Evolutionary conservation across 2,797 vertebrate species (phyloP).

Genomic region (Somateria mollissima): DNA sequence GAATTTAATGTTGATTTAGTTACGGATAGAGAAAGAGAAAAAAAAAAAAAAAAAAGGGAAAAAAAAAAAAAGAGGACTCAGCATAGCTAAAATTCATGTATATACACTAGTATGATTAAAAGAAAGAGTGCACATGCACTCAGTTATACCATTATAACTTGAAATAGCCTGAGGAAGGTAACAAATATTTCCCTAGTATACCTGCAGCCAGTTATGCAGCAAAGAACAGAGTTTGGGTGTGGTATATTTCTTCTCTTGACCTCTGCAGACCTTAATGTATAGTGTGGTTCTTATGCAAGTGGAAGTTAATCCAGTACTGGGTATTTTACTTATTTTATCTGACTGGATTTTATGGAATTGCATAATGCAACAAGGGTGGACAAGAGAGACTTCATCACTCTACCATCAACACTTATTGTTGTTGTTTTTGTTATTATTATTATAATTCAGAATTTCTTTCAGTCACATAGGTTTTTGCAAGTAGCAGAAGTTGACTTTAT

Average conservation of each 20-base stretch:
- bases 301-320: not conserved
- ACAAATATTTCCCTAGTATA: not conserved
- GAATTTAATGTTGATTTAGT: not conserved
- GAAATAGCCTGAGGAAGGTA: not conserved
- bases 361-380: not conserved
- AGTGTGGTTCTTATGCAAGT: not conserved
- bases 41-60: not conserved
- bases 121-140: not conserved
- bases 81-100: not conserved
- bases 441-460: not conserved
- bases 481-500: not conserved
- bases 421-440: not conserved
- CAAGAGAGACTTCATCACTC: not conserved
- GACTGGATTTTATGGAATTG: not conserved
- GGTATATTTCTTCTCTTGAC: not conserved
- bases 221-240: not conserved
- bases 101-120: not conserved
- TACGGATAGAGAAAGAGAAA: not conserved
- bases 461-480: not conserved
- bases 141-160: not conserved
- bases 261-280: not conserved
- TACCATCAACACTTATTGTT: not conserved
- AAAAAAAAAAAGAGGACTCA: not conserved
- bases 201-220: rapidly evolving
- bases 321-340: not conserved